Evolutionary conservation across 1,140 invertebrate species (phyloP).

Genomic region (Rhopalosiphum padi): DNA sequence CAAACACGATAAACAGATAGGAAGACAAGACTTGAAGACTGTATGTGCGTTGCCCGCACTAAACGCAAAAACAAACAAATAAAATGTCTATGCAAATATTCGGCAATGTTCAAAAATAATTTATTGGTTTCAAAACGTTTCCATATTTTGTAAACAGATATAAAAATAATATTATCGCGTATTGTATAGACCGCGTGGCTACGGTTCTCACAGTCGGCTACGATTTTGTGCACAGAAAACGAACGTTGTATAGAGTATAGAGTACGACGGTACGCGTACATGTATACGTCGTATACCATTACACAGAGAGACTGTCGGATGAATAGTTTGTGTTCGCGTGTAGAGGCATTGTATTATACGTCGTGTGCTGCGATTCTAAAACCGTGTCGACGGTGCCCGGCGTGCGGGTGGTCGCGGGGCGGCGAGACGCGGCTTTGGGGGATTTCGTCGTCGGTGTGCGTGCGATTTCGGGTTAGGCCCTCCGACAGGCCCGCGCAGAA

Average conservation of each 20-base stretch:
- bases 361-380: neutral
- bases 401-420: neutral
- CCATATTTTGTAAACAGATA: neutral
- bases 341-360: neutral
- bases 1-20: too few relatives aligned
- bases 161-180: neutral
- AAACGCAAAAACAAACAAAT: neutral
- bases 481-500: neutral
- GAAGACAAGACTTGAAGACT: too few relatives aligned
- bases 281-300: too few relatives aligned
- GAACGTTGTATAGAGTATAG: too few relatives aligned
- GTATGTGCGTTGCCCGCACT: neutral
- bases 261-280: too few relatives aligned
- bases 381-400: neutral
- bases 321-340: neutral
- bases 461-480: neutral
- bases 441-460: slow-evolving; percentile 8
- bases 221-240: too few relatives aligned
- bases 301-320: too few relatives aligned
- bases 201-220: neutral
- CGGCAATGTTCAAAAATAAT: neutral
- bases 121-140: neutral
- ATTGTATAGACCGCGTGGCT: neutral
- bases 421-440: neutral
- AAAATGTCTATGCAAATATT: neutral